These are phyloP conservation scores for Percopsis transmontana DNA, from an alignment of 2,113 vertebrate genomes.

Conservation along the genomic window DNA sequence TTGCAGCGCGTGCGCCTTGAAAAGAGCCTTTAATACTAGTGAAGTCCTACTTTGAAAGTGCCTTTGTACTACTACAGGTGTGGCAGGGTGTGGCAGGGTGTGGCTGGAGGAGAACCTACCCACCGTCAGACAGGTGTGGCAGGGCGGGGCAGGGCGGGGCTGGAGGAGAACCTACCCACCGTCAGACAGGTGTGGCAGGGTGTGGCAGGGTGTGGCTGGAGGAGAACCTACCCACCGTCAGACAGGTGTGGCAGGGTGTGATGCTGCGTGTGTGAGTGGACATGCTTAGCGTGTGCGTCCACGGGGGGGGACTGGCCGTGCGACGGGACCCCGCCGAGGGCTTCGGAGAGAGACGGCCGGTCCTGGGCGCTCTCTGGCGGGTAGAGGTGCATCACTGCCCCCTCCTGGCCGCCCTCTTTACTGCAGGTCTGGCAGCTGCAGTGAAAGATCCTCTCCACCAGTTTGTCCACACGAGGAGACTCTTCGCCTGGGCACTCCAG, in stretches of 20 bases:
- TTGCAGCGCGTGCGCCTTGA: slow-evolving; percentile 9
- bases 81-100: slow-evolving; percentile 22
- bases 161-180: slow-evolving; percentile 60
- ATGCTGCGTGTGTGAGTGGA: slow-evolving; percentile 52
- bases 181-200: slow-evolving; percentile 70
- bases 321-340: slow-evolving; percentile 40
- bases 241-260: slow-evolving; percentile 73
- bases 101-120: slow-evolving; percentile 47
- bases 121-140: slow-evolving; percentile 71
- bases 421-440: slow-evolving; percentile 98
- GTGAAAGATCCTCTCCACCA: slow-evolving; percentile 94
- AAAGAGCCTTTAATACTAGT: slow-evolving; percentile 38
- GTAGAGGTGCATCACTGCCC: slow-evolving; percentile 87
- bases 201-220: slow-evolving; percentile 58
- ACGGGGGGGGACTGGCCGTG: slow-evolving; percentile 57
- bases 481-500: slow-evolving; percentile 90
- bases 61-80: slow-evolving; percentile 57
- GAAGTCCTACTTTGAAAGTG: slow-evolving; percentile 67
- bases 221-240: slow-evolving; percentile 63
- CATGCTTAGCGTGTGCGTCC: slow-evolving; percentile 62
- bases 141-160: slow-evolving; percentile 39
- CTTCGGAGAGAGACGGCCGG: slow-evolving; percentile 62
- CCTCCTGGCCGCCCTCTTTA: slow-evolving; percentile 89
- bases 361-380: slow-evolving; percentile 82
- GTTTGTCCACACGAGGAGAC: slow-evolving; percentile 89